Base-by-base conservation (phyloP, 2,888 invertebrate genomes). In the Zygothrica quintamaculata region DNA sequence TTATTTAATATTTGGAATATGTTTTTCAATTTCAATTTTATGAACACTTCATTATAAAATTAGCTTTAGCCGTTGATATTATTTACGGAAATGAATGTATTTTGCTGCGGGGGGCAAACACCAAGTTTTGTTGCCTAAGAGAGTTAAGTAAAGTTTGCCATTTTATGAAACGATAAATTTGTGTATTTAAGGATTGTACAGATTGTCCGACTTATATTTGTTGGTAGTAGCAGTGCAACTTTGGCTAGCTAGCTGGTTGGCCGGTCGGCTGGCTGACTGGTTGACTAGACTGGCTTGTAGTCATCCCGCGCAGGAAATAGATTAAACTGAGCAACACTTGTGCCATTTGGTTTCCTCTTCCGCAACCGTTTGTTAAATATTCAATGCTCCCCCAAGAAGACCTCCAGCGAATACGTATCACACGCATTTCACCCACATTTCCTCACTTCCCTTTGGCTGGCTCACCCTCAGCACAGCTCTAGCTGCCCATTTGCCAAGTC, bases 111-210 rank as follows among this genome's bases (percentile, higher is more conserved):
- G 48, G 2, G n/a, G n/a, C n/a, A 51, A 42, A 31, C 59, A 22
- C 62, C 39, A 57, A 66, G 65, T 56, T 66, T 57, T 22, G 37
- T 44, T 62, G 68, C 42, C 66, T 59, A 39, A 25, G 47, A 55
- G 65, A 73, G 84, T 86, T 82, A 87, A 87, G 82, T 87, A 85
- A 84, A 87, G 74, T 75, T 59, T 66, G 42, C 74, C 77, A 78
- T 88, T 88, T 88, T 88, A 88, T 89, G 87, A 86, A 84, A 77
- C 85, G 77, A 88, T 89, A 88, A 89, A 89, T 89, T 89, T 69
- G 73, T 80, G 76, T 82, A 82, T 88, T 89, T 89, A 87, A 88
- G 80, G 79, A 81, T 81, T 78, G 73, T 42, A 53, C 51, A 46
- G 65, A 75, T 72, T 72, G 76, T 34, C 42, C 56, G 29, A 26